Evolutionary conservation across 37 sponge, comb jelly and placozoan species (phyloP), one percentile per base, ranked within the genome.

Genomic region (Tethya wilhelma): DNA sequence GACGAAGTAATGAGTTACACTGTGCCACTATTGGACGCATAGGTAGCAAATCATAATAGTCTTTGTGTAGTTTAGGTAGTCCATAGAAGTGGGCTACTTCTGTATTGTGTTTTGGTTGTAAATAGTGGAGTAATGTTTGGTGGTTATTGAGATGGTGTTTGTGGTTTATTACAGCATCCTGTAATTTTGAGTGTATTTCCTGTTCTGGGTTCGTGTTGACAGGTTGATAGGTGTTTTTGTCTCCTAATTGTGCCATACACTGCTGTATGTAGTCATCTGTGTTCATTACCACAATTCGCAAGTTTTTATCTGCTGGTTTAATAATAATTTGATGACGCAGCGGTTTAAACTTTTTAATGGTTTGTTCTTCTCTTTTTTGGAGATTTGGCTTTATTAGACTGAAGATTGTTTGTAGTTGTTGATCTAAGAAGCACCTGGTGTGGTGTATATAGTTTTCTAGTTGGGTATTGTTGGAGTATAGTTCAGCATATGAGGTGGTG

Each of bases 191-290:
- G 75, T 81, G 82, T 45, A 60, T 64, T 41, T 90, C 85, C 34
- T 90, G 85, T 1, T 85, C 17, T 26, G 91, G 86, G 3, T 85
- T 82, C 32, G 85, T 78, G 40, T 80, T 74, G 1, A 83, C 83
- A 3, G 81, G 56, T 68, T 29, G 9, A 38, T 62, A 73, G 14
- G 42, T 69, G 7, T 69, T 25, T 69, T 12, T 42, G 44, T 42
- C 9, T 14, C 17, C 8, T 28, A 28, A 40, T 9, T 64, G 30
- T 22, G 30, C 17, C 11, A 34, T 11, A 36, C 70, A 69, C 41
- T 69, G 70, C 6, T 37, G 38, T 6, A 69, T 19, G 39, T 69
- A 69, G 70, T 69, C n/a, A n/a, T n/a, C n/a, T n/a, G n/a, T n/a
- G n/a, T n/a, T n/a, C n/a, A n/a, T n/a, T n/a, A n/a, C n/a, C n/a